Evolutionary conservation across 2,888 invertebrate species (phyloP), one percentile per base, ranked within the genome.

Genomic region (Villa cingulata): DNA sequence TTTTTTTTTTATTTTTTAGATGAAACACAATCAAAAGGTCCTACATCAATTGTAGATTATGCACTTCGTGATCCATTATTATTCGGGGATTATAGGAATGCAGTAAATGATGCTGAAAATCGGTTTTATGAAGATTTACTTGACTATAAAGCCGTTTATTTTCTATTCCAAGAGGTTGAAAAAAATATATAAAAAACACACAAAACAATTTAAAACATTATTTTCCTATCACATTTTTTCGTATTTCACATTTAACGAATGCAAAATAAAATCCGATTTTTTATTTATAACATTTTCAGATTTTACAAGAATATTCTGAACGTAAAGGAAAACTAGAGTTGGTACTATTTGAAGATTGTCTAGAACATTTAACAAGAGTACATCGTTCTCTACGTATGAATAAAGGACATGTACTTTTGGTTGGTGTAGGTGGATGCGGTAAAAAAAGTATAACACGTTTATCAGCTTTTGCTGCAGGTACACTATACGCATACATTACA

Each of bases 341-440:
- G 54, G 90, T 94, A 0, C 72, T 94, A 20, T 94, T 94, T 63
- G 87, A 94, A 61, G 91, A 92, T 62, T 92, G 90, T 38, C 68
- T 94, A 44, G 91, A 94, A 61, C 92, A 95, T 65, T 64, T 94
- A 59, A 92, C 89, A 0, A 75, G 92, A 41, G 77, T 90, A 14
- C 91, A 92, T 57, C 80, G 94, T 19, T 82, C 83, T 0, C 71
- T 94, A 51, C 76, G 92, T 53, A 81, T 90, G 79, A 61, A 63
- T 54, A 63, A 82, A 53, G 91, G 91, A 0, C 88, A 94, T 62
- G 79, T 83, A 6, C 73, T 94, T 67, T 71, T 92, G 37, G 82
- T 92, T 15, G 94, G 94, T 12, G 86, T 89, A 2, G 90, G 89
- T 3, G 92, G 94, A 18, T 82, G 86, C 57, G 94, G 94, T 18